phyloP scores from a whole-genome alignment of 2,797 vertebrate species.

The Caiman crocodilus region DNA sequence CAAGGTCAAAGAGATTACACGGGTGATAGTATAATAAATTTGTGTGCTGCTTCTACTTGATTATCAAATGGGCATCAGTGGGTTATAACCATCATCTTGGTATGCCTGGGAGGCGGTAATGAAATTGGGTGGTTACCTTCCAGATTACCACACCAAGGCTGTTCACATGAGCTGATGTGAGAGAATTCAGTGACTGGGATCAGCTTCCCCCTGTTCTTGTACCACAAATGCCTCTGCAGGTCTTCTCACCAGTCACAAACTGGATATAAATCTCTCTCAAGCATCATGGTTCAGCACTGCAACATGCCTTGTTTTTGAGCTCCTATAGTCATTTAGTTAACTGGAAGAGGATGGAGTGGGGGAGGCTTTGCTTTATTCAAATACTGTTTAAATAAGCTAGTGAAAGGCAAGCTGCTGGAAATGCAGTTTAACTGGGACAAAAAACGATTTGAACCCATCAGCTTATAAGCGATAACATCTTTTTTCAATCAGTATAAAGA shows the following conservation, averaged over 20 bases:
- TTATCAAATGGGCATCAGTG: constrained; percentile 23
- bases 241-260: constrained; percentile 21
- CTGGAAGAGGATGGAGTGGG: constrained; percentile 5
- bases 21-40: constrained; percentile 58
- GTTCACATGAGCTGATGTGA: not conserved
- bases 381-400: constrained; percentile 36
- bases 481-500: constrained; percentile 16
- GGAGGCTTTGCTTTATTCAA: not conserved
- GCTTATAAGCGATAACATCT: constrained; percentile 63
- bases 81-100: not conserved
- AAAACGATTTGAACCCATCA: constrained; percentile 40
- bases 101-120: not conserved
- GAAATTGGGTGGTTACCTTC: not conserved
- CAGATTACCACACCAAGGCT: rapidly evolving
- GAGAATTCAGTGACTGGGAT: not conserved
- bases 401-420: constrained; percentile 13
- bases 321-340: constrained; percentile 31
- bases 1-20: constrained; percentile 18
- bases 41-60: constrained; percentile 48
- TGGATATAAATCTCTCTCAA: constrained; percentile 37
- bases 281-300: constrained; percentile 30
- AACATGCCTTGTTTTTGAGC: constrained; percentile 32
- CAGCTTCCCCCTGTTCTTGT: not conserved
- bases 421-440: constrained; percentile 31
- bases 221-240: constrained; percentile 28